Conservation (phyloP, 1,140 invertebrate species). For the Kradibia gibbosae region DNA sequence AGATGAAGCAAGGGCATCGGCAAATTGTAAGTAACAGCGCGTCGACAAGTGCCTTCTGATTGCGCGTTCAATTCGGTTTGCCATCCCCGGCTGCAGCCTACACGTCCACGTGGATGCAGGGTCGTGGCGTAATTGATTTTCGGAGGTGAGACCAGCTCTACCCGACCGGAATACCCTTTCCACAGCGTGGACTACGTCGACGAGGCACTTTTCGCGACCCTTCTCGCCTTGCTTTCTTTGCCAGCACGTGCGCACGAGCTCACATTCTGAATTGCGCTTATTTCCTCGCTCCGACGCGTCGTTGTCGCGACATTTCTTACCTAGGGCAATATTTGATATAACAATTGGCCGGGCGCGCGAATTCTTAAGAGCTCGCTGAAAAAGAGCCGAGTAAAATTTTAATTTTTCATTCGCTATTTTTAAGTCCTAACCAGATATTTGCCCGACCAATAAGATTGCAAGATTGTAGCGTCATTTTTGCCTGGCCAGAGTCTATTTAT, state of each 20-base stretch:
- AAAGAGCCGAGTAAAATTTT: no score
- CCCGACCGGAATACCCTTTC: conserved; percentile 11
- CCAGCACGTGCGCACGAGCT: neutral
- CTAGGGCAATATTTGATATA: neutral
- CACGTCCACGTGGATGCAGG: neutral
- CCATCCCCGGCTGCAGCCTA: neutral
- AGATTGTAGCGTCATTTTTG: no score
- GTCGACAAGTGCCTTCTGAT: neutral
- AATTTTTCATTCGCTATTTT: no score
- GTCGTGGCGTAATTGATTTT: conserved; percentile 37
- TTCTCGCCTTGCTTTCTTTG: neutral
- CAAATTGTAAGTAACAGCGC: neutral
- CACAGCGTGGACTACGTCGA: neutral
- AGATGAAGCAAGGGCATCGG: neutral
- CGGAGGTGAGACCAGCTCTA: neutral
- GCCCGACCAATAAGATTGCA: no score
- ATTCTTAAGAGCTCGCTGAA: no score
- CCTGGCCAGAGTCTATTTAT: no score
- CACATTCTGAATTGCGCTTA: neutral
- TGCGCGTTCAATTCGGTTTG: neutral
- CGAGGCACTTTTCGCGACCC: neutral
- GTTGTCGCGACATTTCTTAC: neutral
- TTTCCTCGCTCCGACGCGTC: neutral
- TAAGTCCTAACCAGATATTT: no score
- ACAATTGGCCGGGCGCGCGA: neutral